Base-by-base conservation (phyloP, 2,888 invertebrate species). In the Drosophila ochracea region DNA sequence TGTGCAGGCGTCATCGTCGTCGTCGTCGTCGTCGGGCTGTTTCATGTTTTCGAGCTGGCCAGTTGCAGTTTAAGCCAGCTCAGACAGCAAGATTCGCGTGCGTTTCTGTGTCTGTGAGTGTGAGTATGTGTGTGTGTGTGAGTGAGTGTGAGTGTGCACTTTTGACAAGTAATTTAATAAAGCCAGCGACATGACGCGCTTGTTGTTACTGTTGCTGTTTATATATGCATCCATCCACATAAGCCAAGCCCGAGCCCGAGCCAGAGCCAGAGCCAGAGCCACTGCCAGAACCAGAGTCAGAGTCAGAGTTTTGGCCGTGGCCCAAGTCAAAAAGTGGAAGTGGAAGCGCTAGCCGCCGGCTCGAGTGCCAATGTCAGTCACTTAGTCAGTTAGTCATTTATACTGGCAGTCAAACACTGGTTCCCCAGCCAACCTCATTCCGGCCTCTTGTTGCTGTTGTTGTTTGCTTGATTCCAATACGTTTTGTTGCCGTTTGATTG, bases 101-200 rank as follows among this genome's bases (percentile, higher is more conserved):
- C 60, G 54, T 54, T 33, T 53, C 47, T 35, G 30, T 50, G 50
- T 58, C 25, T 61, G 35, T 25, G n/a, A 57, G 54, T 65, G 54
- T 66, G 41, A 43, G 47, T 52, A 53, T 62, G 28, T 59, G 43
- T n/a, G 54, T 68, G 37, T 19, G 47, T 21, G 28, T 28, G 28
- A 3, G 28, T 50, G 37, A 52, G 39, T 68, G 57, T 71, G 76
- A 64, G 68, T 82, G 68, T 73, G 85, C 85, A 83, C 87, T 89
- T 87, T 88, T 89, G 88, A 88, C 90, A 90, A 88, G 88, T 88
- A 88, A 88, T 89, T 88, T 89, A 88, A 88, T 88, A 88, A 87
- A 88, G 88, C 86, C 85, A 87, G 80, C 84, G 80, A 87, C 82
- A 85, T 89, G 87, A 81, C 84, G 84, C 83, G 87, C 79, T 70